phyloP scores from a whole-genome alignment of 2,888 invertebrate genomes.

The Drepanosiphum platanoidis region DNA sequence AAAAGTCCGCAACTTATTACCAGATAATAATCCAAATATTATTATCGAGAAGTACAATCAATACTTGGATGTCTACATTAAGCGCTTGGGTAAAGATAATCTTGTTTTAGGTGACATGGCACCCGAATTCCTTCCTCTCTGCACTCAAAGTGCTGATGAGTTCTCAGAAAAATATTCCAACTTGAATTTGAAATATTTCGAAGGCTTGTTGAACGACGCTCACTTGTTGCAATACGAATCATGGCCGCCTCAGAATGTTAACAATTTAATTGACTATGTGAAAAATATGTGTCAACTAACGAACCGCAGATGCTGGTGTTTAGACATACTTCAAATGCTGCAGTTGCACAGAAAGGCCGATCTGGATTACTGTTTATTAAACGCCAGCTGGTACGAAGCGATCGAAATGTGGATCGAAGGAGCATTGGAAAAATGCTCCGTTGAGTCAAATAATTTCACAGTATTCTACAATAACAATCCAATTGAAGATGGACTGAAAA shows the following conservation, averaged over 20 bases:
- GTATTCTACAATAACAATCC: constrained; percentile 36
- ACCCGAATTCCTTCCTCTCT: constrained; percentile 33
- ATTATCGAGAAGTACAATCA: constrained; percentile 42
- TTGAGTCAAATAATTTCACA: not conserved
- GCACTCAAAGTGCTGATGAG: constrained; percentile 10
- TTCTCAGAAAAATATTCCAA: constrained; percentile 34
- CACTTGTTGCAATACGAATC: not conserved
- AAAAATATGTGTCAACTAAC: constrained; percentile 26
- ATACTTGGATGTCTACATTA: constrained; percentile 19
- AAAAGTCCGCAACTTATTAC: not conserved
- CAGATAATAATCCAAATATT: constrained; percentile 15
- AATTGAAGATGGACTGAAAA: constrained; percentile 13
- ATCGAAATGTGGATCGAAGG: constrained; percentile 57
- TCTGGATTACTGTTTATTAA: not conserved
- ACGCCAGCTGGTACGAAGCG: constrained; percentile 31
- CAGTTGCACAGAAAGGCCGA: constrained; percentile 12
- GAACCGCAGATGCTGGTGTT: constrained; percentile 42
- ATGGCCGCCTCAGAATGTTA: constrained; percentile 36
- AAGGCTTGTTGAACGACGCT: not conserved
- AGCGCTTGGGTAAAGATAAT: constrained; percentile 23
- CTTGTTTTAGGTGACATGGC: not conserved
- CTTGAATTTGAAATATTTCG: constrained; percentile 33
- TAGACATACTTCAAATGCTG: constrained; percentile 51
- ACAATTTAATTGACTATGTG: constrained; percentile 39
- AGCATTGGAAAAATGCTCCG: constrained; percentile 20